Percentiles rank a stretch among this genome's conserved stretches.
Conservation (phyloP, 2,113 vertebrate species). For the Pomatostomus ruficeps region DNA sequence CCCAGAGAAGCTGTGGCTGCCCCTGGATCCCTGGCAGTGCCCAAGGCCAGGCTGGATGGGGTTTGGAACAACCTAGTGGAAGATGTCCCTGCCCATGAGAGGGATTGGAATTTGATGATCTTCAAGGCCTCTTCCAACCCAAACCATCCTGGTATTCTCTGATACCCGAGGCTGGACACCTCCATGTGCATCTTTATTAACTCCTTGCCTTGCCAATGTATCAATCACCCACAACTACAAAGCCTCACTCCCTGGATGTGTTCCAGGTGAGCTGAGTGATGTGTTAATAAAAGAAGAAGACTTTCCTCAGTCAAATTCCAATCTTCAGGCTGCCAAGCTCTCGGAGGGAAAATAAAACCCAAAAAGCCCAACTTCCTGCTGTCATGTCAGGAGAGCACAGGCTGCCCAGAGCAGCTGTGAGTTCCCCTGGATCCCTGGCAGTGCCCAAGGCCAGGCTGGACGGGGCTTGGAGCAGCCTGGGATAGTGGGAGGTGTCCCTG, state of each 20-base stretch:
- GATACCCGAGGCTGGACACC: background rate
- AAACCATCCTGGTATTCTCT: background rate
- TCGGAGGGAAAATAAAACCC: background rate
- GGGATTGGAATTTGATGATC: accelerated
- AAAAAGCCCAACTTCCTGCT: background rate
- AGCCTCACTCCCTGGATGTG: background rate
- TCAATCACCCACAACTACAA: background rate
- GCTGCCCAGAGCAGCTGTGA: background rate
- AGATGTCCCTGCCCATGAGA: background rate
- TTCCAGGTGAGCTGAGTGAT: background rate
- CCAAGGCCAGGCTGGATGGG: background rate
- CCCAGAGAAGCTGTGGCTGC: background rate
- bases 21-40: background rate
- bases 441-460: background rate
- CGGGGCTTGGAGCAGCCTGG: background rate
- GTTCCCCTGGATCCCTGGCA: background rate
- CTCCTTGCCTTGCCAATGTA: background rate
- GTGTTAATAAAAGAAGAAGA: background rate
- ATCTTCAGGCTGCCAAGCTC: background rate
- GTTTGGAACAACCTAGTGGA: background rate
- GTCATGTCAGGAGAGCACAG: background rate
- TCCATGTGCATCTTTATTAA: background rate
- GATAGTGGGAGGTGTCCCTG: background rate
- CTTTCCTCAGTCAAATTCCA: background rate
- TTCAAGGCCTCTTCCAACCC: background rate